Evolutionary conservation across 2,888 invertebrate genomes (phyloP).

Genomic region (Artemia sp.): DNA sequence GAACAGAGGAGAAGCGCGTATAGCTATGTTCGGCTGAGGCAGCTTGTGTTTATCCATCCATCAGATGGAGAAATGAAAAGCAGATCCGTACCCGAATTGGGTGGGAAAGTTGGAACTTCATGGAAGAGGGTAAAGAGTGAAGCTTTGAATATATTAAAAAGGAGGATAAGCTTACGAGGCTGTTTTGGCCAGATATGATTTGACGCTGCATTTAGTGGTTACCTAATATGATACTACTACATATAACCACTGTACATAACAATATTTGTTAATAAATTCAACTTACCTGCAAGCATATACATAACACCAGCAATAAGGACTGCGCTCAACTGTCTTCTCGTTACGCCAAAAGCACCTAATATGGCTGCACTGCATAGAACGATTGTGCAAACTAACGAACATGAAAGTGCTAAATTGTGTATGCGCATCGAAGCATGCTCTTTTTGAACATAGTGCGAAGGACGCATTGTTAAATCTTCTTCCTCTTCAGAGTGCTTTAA

Average conservation of each 20-base stretch:
- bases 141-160: background rate
- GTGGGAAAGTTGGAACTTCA: background rate
- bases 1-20: too few species aligned
- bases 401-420: slow-evolving; percentile 89
- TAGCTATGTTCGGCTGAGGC: too few species aligned
- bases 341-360: slow-evolving; percentile 71
- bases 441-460: background rate
- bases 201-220: background rate
- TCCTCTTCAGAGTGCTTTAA: background rate
- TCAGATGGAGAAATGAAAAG: too few species aligned
- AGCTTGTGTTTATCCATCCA: too few species aligned
- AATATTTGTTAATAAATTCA: background rate
- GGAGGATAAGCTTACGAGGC: background rate
- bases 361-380: slow-evolving; percentile 69
- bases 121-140: too few species aligned
- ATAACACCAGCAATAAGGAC: slow-evolving; percentile 84
- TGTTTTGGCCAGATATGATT: background rate
- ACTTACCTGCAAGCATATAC: slow-evolving; percentile 72
- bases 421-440: slow-evolving; percentile 34
- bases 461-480: background rate
- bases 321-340: slow-evolving; percentile 79
- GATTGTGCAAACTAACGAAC: slow-evolving; percentile 76
- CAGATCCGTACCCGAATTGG: background rate
- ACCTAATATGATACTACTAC: background rate
- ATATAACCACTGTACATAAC: too few species aligned